Conservation (phyloP, 92 coral and sea anemone species). For the Blastomussa wellsi region DNA sequence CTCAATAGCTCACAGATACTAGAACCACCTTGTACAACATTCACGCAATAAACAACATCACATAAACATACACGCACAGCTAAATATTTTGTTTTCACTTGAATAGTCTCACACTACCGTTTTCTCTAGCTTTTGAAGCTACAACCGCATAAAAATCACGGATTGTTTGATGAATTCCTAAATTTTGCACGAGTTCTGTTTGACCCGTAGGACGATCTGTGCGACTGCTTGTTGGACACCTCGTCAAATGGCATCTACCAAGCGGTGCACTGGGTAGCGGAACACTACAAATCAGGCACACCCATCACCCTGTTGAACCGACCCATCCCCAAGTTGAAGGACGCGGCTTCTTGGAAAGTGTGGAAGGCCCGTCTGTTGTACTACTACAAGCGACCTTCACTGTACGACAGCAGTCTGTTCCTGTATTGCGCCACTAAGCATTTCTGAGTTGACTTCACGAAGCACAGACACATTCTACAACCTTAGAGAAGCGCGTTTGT, state of each 20-base stretch:
- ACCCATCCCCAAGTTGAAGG: conserved; percentile 76
- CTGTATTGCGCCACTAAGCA: conserved; percentile 79
- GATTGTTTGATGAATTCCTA: background rate
- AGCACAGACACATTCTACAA: background rate
- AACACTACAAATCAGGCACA: conserved; percentile 77
- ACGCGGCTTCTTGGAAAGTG: conserved; percentile 74
- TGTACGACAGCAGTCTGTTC: conserved; percentile 71
- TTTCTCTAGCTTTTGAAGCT: background rate
- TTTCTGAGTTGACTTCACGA: conserved; percentile 36
- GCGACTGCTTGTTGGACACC: conserved; percentile 73
- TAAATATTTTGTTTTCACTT: no score
- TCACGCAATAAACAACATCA: no score
- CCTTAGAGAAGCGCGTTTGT: no score
- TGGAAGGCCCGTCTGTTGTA: conserved; percentile 76
- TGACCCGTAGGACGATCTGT: conserved; percentile 54
- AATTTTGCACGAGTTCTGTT: background rate
- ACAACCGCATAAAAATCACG: background rate
- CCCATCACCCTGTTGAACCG: conserved; percentile 79
- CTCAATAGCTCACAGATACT: no score
- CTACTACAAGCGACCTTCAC: conserved; percentile 71
- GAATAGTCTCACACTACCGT: no score
- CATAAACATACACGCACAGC: no score
- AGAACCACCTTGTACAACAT: no score
- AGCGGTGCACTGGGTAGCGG: conserved; percentile 85
- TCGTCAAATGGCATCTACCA: conserved; percentile 72